Conservation (phyloP, 2,797 vertebrate genomes). For the Propithecus perrieri region DNA sequence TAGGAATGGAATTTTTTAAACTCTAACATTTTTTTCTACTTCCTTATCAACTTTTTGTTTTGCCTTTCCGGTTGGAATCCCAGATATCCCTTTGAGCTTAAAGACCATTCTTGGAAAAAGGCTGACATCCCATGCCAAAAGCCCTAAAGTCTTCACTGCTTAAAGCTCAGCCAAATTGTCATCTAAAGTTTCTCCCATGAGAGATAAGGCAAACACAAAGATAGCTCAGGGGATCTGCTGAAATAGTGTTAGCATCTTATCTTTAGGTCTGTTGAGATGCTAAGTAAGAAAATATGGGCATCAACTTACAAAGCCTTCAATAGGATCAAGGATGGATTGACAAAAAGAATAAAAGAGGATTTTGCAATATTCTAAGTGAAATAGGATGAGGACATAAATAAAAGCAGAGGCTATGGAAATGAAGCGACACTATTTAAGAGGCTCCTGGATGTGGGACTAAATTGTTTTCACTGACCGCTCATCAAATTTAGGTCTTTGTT, state of each 20-base stretch:
- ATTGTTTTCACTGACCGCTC: not conserved
- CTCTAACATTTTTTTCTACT: not conserved
- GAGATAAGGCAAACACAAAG: not conserved
- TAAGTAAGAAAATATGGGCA: not conserved
- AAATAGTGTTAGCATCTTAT: not conserved
- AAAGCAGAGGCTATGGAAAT: not conserved
- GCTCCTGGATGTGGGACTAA: not conserved
- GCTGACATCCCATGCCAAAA: not conserved
- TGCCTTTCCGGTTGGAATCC: not conserved
- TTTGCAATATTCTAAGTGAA: not conserved
- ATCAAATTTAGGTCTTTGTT: not conserved
- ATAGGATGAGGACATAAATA: not conserved
- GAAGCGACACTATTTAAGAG: not conserved
- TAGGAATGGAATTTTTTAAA: not conserved
- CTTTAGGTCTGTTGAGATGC: not conserved
- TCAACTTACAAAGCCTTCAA: not conserved
- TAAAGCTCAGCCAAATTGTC: not conserved
- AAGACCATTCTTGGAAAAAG: not conserved
- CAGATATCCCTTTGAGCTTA: not conserved
- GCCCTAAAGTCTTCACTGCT: not conserved
- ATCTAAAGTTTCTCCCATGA: not conserved
- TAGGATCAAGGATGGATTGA: not conserved
- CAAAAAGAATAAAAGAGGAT: not conserved
- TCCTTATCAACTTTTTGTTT: not conserved
- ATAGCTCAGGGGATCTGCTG: not conserved